Conservation (phyloP, 2,113 vertebrate species). For the Oryctolagus cuniculus region DNA sequence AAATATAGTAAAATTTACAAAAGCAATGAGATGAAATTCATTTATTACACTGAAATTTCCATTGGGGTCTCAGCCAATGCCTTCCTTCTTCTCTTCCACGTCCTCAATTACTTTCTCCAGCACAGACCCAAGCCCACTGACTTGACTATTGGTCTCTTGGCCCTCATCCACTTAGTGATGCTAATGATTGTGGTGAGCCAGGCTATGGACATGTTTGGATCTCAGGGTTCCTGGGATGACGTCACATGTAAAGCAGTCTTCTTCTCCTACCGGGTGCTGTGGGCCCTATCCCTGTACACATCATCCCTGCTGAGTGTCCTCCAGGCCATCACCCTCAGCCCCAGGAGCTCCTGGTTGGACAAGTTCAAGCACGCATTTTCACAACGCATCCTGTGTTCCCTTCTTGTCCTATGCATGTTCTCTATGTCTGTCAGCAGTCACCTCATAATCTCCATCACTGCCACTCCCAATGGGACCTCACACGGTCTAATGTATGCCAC, state of each 20-base stretch:
- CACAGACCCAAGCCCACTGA: background rate
- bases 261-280: background rate
- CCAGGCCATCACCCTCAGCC: background rate
- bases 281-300: background rate
- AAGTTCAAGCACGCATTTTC: background rate
- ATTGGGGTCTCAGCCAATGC: background rate
- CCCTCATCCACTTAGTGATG: background rate
- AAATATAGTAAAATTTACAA: background rate
- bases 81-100: background rate
- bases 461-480: background rate
- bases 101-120: background rate
- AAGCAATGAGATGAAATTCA: too few relatives aligned
- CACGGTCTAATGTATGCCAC: background rate
- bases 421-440: too few relatives aligned
- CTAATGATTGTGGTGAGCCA: accelerated
- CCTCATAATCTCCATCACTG: background rate
- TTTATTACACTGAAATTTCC: too few relatives aligned
- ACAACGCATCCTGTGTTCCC: background rate
- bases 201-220: background rate
- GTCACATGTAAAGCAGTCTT: background rate
- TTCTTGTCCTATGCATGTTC: background rate
- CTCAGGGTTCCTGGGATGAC: background rate
- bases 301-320: background rate
- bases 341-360: background rate
- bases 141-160: background rate